A percentile compares a stretch with the other conserved stretches of the same genome.
phyloP scores from a whole-genome alignment of 2,797 vertebrate genomes.

The Poecilia wingei region DNA sequence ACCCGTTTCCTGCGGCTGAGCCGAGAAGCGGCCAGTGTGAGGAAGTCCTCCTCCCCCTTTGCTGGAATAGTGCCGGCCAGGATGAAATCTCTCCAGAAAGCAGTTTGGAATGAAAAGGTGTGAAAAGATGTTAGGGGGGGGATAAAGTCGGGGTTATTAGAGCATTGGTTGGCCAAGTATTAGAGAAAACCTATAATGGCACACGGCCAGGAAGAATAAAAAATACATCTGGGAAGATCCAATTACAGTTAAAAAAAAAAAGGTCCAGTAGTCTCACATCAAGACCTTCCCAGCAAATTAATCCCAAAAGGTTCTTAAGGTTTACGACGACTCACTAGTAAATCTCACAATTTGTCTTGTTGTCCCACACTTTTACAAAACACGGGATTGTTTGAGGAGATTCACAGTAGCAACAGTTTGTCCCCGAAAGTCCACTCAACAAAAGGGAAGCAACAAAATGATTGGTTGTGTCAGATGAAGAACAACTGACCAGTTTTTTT shows the following conservation, averaged over 20 bases:
- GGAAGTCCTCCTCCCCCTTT: conserved; percentile 94
- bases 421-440: conserved; percentile 51
- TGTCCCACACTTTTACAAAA: conserved; percentile 19
- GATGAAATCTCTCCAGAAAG: conserved; percentile 69
- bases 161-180: conserved; percentile 29
- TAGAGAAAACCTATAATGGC: conserved; percentile 39
- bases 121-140: conserved; percentile 26
- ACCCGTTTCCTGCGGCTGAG: conserved; percentile 93
- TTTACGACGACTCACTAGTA: conserved; percentile 22
- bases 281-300: conserved; percentile 12
- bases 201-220: conserved; percentile 36
- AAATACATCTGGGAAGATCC: conserved; percentile 31
- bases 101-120: conserved; percentile 56
- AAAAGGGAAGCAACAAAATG: conserved; percentile 21
- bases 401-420: conserved; percentile 31
- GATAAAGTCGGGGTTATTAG: conserved; percentile 5
- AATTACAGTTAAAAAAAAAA: conserved; percentile 21
- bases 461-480: conserved; percentile 44
- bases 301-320: conserved; percentile 10
- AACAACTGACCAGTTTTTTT: conserved; percentile 30
- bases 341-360: conserved; percentile 33
- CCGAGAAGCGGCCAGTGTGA: conserved; percentile 93
- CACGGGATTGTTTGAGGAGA: conserved; percentile 23
- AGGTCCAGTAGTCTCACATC: conserved; percentile 15
- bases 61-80: conserved; percentile 90